phyloP scores from a whole-genome alignment of 2,797 vertebrate species.

The Echeneis naucrates region DNA sequence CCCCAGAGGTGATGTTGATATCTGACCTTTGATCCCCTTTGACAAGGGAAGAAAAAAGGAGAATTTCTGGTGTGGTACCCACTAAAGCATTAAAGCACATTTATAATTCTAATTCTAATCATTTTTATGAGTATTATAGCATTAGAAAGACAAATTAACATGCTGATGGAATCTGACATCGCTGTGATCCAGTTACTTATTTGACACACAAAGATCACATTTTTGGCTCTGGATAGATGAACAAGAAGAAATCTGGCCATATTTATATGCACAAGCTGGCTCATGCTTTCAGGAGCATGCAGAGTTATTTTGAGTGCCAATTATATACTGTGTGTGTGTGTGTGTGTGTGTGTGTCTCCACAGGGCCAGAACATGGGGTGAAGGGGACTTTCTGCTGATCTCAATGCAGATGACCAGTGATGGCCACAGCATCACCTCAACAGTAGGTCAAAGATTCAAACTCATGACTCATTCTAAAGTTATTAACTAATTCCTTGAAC shows the following conservation, averaged over 20 bases:
- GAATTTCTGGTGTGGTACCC: slow-evolving; percentile 40
- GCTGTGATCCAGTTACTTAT: slow-evolving; percentile 52
- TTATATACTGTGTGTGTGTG: slow-evolving; percentile 8
- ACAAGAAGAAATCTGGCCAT: slow-evolving; percentile 38
- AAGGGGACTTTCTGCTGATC: slow-evolving; percentile 78
- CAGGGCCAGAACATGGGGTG: slow-evolving; percentile 76
- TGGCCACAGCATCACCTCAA: slow-evolving; percentile 83
- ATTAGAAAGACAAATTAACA: slow-evolving; percentile 59
- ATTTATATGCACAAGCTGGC: slow-evolving; percentile 30
- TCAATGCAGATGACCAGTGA: slow-evolving; percentile 85
- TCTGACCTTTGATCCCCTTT: slow-evolving; percentile 43
- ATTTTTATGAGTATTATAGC: slow-evolving; percentile 34
- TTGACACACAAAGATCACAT: slow-evolving; percentile 46
- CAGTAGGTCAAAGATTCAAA: slow-evolving; percentile 71
- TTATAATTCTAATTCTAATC: too few species aligned
- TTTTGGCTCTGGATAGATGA: slow-evolving; percentile 51
- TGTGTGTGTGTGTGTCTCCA: slow-evolving; percentile 22
- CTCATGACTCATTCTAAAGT: not conserved
- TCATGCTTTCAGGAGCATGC: slow-evolving; percentile 47
- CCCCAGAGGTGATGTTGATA: slow-evolving; percentile 2
- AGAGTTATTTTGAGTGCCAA: slow-evolving; percentile 16
- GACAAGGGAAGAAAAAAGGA: slow-evolving; percentile 23
- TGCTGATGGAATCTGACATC: slow-evolving; percentile 55
- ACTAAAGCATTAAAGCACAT: slow-evolving; percentile 11
- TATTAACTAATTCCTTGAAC: not conserved